These are phyloP conservation scores for Cyaniris semiargus DNA, from an alignment of 2,888 invertebrate genomes.

Conservation along the genomic window DNA sequence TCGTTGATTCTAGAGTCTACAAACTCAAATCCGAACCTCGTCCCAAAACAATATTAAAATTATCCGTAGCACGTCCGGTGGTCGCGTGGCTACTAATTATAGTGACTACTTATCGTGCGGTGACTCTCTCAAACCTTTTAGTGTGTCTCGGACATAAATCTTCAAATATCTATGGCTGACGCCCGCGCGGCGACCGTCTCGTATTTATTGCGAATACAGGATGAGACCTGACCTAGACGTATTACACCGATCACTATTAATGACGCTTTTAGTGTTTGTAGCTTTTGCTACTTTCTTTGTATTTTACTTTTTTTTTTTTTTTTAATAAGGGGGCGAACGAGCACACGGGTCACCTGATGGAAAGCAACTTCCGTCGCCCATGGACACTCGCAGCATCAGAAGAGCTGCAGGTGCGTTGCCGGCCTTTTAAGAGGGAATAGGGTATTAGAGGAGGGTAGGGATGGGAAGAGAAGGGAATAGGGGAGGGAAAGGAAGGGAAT, in stretches of 20 bases:
- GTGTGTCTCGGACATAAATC: conserved; percentile 73
- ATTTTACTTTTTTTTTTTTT: too few relatives aligned
- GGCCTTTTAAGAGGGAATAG: too few relatives aligned
- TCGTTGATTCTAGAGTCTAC: neutral
- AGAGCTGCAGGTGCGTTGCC: too few relatives aligned
- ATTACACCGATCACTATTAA: conserved; percentile 13
- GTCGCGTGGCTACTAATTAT: conserved; percentile 77
- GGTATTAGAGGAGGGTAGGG: too few relatives aligned
- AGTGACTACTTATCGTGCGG: conserved; percentile 64
- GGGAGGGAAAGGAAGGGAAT: too few relatives aligned
- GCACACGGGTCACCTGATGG: too few relatives aligned
- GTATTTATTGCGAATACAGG: conserved; percentile 67
- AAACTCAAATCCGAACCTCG: neutral
- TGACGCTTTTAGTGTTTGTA: conserved; percentile 15
- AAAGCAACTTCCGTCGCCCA: too few relatives aligned
- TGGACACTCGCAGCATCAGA: too few relatives aligned
- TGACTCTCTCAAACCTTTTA: conserved; percentile 70
- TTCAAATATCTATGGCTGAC: conserved; percentile 62
- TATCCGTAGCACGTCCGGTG: conserved; percentile 52
- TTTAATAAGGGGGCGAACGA: too few relatives aligned
- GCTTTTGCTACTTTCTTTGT: neutral
- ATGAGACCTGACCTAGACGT: conserved; percentile 44
- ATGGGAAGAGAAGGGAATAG: too few relatives aligned
- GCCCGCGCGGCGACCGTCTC: conserved; percentile 48
- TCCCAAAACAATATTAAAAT: conserved; percentile 22